Base-by-base conservation (phyloP, 2,888 invertebrate species). In the Oligia latruncula region DNA sequence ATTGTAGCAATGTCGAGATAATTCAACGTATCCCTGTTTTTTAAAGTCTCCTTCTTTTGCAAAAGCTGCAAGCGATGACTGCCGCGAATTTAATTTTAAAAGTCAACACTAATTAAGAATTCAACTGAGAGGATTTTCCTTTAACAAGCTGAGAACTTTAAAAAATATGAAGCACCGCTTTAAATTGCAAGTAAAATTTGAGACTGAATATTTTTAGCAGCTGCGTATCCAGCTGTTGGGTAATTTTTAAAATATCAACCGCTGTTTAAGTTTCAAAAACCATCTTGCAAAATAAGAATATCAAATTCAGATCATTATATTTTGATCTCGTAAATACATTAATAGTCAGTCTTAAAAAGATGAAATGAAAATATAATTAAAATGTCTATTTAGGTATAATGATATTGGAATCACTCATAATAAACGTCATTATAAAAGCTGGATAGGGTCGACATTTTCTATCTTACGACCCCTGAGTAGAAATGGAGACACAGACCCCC, bases 81-180 rank as follows among this genome's bases (percentile, higher is more conserved):
- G 46, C 49, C 11, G 13, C 29, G n/a, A 73, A 83, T 79, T 83
- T 83, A 72, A 75, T 78, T 83, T 79, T 5, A 79, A 83, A 83
- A 75, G 79, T 75, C 79, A 83, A 83, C 84, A 78, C 70, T 78
- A 70, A 79, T 83, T 79, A 83, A 73, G 70, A 70, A 83, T 78
- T 83, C 72, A 75, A 70, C 83, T 55, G 72, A 20, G 52, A 79
- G 65, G 20, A 60, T 72, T 78, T 72, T 66, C 43, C 20, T 58
- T 40, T 65, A 75, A 60, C n/a, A 65, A 43, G 40, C 60, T 49
- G 68, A 46, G 43, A 75, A 75, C 46, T 83, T 65, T 40, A 71
- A 77, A 81, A 77, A 68, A 71, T 74, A 74, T n/a, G n/a, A 64
- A 43, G 17, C 11, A 43, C 15, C 23, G 35, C 20, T 72, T 52